Base-by-base conservation (phyloP, 1,140 invertebrate species). In the Piezodorus guildinii region DNA sequence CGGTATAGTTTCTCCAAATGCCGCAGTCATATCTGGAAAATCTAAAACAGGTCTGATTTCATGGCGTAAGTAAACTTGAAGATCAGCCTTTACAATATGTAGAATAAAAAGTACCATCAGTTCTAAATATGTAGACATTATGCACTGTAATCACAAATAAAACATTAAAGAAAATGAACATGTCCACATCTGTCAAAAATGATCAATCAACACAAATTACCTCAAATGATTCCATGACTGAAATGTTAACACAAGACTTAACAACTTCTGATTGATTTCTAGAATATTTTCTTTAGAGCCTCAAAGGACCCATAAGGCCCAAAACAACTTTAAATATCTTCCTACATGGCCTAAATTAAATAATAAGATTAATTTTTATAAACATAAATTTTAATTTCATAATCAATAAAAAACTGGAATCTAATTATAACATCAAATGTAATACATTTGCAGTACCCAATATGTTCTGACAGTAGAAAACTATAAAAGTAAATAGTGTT, bases 1-100 rank as follows among this genome's bases (percentile, higher is more conserved):
- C 27, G 84, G 79, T 66, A 88, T 72, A 1, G 74, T 64, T 1
- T 71, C 73, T 16, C 86, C 87, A 72, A 90, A 88, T 69, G 74
- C 75, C 0, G 86, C 83, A 43, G 84, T 84, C 71, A 85, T 73
- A 71, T 87, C 85, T 66, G 77, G 76, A 69, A 85, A 87, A 68
- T 85, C 83, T 49, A 82, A 80, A 67, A 80, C 79, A 54, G 84
- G 72, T 25, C 73, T 73, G 45, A 71, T 72, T 9, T 71, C 71
- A 15, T 61, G 62, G n/a, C 69, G 65, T 10, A 72, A 73, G 65
- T 76, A 78, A 17, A 79, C 78, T 63, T 78, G 69, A 65, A 81
- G 75, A 66, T 80, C 77, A 12, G 75, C 78, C 0, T 68, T 66
- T 17, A 72, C 73, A 59, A 67, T 67, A 8, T 70, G 66, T 52